phyloP scores from a whole-genome alignment of 2,113 vertebrate species.

The Petroica traversi region DNA sequence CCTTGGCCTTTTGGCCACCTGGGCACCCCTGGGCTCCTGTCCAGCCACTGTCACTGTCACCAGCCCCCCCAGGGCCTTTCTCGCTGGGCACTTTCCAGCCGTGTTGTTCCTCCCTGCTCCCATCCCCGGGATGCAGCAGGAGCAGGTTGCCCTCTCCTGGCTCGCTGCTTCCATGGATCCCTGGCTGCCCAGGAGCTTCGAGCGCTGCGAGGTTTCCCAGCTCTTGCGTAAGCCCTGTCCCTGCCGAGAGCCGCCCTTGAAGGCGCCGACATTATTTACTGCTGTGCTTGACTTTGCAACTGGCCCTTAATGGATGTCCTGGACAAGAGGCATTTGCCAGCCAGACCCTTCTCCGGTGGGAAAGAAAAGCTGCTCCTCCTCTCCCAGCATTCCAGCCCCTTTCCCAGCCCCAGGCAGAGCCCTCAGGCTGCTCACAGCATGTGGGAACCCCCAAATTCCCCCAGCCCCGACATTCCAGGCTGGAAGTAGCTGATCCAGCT shows the following conservation, averaged over 20 bases:
- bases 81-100: background rate
- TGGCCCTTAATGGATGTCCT: background rate
- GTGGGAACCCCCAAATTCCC: no score
- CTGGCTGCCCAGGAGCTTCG: accelerated
- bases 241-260: accelerated
- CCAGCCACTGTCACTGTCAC: accelerated
- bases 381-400: background rate
- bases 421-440: background rate
- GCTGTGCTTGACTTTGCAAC: background rate
- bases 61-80: background rate
- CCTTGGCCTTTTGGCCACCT: background rate
- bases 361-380: background rate
- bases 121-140: background rate
- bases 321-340: background rate
- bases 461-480: accelerated
- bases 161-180: accelerated
- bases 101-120: background rate
- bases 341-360: background rate
- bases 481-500: accelerated
- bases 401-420: background rate
- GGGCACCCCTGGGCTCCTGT: background rate
- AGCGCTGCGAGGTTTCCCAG: accelerated
- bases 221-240: background rate
- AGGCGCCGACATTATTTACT: accelerated
- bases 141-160: conserved; percentile 23